phyloP scores from a whole-genome alignment of 2,797 vertebrate species.

The Pangasius mekongensis region DNA sequence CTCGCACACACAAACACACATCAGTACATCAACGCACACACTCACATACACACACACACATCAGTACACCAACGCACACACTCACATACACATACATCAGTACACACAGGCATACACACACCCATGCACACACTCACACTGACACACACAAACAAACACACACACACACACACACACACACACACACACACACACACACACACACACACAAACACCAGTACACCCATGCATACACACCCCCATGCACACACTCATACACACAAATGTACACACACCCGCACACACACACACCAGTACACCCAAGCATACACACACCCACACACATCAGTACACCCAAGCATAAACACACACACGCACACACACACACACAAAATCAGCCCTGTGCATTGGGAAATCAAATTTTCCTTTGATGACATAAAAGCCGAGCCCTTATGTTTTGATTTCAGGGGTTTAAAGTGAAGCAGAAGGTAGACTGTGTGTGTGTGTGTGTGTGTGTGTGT shows the following conservation, averaged over 20 bases:
- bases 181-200: neutral
- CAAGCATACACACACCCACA: conserved; percentile 6
- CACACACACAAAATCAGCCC: conserved; percentile 23
- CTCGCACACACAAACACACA: neutral
- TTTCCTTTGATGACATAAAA: conserved; percentile 54
- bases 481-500: conserved; percentile 2
- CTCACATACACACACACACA: too few relatives aligned
- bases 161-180: neutral
- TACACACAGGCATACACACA: neutral
- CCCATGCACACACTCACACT: too few relatives aligned
- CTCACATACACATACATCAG: neutral
- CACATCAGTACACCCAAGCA: neutral
- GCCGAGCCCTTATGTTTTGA: conserved; percentile 51
- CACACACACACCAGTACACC: neutral
- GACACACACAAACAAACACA: neutral
- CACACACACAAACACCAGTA: neutral
- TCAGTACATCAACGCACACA: too few relatives aligned
- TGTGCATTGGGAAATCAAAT: neutral
- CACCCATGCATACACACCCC: neutral
- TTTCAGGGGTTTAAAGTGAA: conserved; percentile 44
- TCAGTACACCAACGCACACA: neutral
- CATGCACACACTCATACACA: neutral
- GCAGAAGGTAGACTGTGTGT: neutral
- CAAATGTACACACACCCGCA: neutral
- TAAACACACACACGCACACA: neutral